A percentile compares a stretch with the other conserved stretches of the same genome.
phyloP scores from a whole-genome alignment of 2,888 invertebrate species.

The Chalcis sispes region DNA sequence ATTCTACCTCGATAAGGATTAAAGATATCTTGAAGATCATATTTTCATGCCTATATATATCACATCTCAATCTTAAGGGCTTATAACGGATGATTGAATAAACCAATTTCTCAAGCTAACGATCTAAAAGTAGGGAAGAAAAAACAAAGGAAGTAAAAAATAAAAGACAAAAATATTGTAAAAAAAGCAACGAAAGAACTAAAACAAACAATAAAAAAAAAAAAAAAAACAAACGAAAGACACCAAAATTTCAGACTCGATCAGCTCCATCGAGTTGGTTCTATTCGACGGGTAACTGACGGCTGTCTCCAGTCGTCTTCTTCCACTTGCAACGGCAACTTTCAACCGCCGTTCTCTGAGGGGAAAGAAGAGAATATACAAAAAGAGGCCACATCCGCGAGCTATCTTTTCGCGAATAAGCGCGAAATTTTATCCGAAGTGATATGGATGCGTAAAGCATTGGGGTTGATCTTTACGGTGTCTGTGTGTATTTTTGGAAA shows the following conservation, averaged over 20 bases:
- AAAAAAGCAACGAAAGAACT: background rate
- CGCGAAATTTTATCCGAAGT: constrained; percentile 24
- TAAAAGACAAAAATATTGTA: no score
- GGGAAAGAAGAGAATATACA: background rate
- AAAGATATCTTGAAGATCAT: constrained; percentile 29
- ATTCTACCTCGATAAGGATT: constrained; percentile 9
- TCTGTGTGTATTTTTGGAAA: no score
- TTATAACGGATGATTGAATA: constrained; percentile 37
- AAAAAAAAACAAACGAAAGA: constrained; percentile 17
- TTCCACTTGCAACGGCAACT: no score
- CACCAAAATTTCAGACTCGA: background rate
- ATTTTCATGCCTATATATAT: constrained; percentile 24
- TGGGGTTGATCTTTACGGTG: no score
- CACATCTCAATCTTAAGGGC: constrained; percentile 7
- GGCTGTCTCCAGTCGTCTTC: constrained; percentile 43
- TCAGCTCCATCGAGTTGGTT: constrained; percentile 8
- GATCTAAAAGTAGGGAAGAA: background rate
- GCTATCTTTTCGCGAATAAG: constrained; percentile 2
- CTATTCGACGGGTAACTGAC: constrained; percentile 61
- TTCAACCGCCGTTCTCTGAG: background rate
- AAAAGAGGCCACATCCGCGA: constrained; percentile 2
- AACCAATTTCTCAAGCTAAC: background rate
- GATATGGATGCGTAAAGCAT: background rate
- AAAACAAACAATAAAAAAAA: background rate
- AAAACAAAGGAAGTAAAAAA: background rate